These are phyloP conservation scores for Pelodiscus sinensis DNA, from an alignment of 2,113 vertebrate genomes.

Conservation along the genomic window DNA sequence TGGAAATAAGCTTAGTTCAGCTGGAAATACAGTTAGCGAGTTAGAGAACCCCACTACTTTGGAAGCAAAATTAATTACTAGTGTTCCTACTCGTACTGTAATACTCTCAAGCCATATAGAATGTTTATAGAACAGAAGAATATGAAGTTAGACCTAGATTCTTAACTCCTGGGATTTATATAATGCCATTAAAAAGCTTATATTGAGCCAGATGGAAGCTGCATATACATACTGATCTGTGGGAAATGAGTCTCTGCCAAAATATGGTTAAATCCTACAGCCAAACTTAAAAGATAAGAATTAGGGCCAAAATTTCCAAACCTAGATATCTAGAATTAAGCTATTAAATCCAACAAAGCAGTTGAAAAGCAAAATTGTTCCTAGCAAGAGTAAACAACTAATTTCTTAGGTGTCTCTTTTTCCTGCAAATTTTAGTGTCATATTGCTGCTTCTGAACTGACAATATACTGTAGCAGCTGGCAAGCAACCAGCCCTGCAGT, in stretches of 20 bases:
- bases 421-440: neutral
- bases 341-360: neutral
- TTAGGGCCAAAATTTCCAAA: neutral
- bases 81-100: neutral
- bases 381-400: neutral
- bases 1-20: conserved; percentile 7
- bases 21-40: neutral
- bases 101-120: neutral
- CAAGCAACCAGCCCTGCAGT: fast-evolving
- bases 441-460: neutral
- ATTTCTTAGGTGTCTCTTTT: neutral
- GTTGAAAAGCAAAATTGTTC: neutral
- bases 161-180: neutral
- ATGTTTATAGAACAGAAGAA: neutral
- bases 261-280: neutral
- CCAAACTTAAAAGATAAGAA: neutral
- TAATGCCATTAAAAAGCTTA: neutral
- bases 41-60: neutral
- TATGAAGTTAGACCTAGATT: neutral
- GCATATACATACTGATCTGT: neutral
- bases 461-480: fast-evolving
- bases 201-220: neutral
- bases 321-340: neutral
- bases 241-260: neutral
- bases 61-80: neutral